Percentiles rank a stretch among this genome's conserved stretches.
phyloP scores from a whole-genome alignment of 2,113 vertebrate genomes.

The Lagopus muta region DNA sequence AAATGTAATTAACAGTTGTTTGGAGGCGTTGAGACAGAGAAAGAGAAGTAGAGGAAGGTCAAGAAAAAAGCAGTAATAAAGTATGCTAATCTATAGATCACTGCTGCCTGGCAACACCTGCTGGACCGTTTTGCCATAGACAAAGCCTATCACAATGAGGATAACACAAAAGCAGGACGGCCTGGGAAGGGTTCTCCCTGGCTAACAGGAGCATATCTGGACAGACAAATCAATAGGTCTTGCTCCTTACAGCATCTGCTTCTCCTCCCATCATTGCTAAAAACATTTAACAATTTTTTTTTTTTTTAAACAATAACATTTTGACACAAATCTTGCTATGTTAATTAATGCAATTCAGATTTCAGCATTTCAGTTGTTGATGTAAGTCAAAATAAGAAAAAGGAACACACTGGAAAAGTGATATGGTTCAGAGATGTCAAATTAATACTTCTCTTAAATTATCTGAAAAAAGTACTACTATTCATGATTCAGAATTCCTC shows the following conservation, averaged over 20 bases:
- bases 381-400: not conserved
- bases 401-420: not conserved
- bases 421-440: not conserved
- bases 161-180: not conserved
- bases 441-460: not conserved
- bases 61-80: not conserved
- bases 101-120: not conserved
- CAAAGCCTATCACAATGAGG: not conserved
- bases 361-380: not conserved
- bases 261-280: not conserved
- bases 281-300: not conserved
- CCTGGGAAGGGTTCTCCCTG: not conserved
- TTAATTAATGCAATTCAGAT: not conserved
- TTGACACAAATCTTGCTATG: not conserved
- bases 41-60: not conserved
- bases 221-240: not conserved
- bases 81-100: not conserved
- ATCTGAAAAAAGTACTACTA: not conserved
- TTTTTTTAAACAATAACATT: not conserved
- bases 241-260: not conserved
- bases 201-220: not conserved
- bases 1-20: not conserved
- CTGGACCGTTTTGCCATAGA: not conserved
- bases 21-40: not conserved
- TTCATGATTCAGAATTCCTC: not conserved